Conservation (phyloP, 2,888 invertebrate genomes). For the Erebia palarica region DNA sequence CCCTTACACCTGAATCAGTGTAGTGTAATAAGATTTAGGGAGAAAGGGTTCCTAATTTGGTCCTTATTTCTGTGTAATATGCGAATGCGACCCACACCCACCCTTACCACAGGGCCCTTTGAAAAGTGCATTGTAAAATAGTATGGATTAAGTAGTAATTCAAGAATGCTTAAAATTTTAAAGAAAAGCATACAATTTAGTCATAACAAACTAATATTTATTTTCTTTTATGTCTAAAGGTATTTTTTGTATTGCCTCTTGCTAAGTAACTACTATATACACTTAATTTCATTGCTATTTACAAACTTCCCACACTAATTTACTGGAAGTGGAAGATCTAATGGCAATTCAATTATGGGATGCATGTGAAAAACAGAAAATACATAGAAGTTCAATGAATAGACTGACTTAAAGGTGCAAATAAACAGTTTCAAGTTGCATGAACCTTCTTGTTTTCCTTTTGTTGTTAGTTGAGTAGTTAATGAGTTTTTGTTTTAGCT, state of each 20-base stretch:
- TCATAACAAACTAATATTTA: too few relatives aligned
- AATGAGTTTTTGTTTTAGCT: not conserved
- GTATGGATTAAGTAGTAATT: too few relatives aligned
- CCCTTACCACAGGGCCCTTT: too few relatives aligned
- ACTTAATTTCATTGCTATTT: not conserved
- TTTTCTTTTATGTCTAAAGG: not conserved
- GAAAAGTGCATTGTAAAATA: too few relatives aligned
- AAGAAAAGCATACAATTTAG: too few relatives aligned
- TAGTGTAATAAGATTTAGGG: too few relatives aligned
- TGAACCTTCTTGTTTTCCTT: not conserved
- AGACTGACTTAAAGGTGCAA: slow-evolving; percentile 10
- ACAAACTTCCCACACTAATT: slow-evolving; percentile 15
- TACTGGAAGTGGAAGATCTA: slow-evolving; percentile 38
- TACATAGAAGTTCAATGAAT: slow-evolving; percentile 13
- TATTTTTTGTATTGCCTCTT: not conserved
- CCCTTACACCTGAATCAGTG: too few relatives aligned
- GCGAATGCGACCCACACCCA: too few relatives aligned
- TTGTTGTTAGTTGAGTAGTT: not conserved
- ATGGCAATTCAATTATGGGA: slow-evolving; percentile 41
- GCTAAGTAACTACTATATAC: not conserved
- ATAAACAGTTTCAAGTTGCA: slow-evolving; percentile 8
- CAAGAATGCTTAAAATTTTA: too few relatives aligned
- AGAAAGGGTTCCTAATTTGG: too few relatives aligned
- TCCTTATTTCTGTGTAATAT: too few relatives aligned
- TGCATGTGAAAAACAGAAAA: slow-evolving; percentile 37